These are phyloP conservation scores for Neodiprion virginianus DNA, from an alignment of 1,140 invertebrate genomes.

Conservation along the genomic window DNA sequence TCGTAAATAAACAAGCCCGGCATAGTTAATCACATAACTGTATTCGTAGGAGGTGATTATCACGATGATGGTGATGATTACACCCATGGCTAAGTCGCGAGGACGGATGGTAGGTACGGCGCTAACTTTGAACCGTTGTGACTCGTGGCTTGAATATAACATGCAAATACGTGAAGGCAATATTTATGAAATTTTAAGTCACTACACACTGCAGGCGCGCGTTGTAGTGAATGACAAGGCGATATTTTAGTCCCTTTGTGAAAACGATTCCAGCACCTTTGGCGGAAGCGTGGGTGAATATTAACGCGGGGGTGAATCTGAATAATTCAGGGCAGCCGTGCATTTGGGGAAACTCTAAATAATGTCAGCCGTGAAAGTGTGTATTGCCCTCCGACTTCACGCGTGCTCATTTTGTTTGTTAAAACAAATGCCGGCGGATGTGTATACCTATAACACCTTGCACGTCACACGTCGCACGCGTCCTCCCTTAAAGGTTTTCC, in stretches of 20 bases:
- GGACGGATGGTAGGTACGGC: neutral
- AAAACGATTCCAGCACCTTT: constrained; percentile 15
- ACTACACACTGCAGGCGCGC: neutral
- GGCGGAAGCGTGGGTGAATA: constrained; percentile 10
- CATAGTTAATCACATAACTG: too few relatives aligned
- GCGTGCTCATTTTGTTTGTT: too few relatives aligned
- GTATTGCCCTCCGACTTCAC: neutral
- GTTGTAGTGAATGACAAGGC: constrained; percentile 10
- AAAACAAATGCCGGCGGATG: too few relatives aligned
- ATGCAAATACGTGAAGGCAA: constrained; percentile 9
- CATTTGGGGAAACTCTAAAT: constrained; percentile 1
- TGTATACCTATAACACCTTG: too few relatives aligned
- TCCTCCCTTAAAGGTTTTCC: too few relatives aligned
- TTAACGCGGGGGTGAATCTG: constrained; percentile 10
- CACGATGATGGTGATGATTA: too few relatives aligned
- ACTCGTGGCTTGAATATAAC: constrained; percentile 2
- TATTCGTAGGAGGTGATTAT: too few relatives aligned
- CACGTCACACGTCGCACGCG: too few relatives aligned
- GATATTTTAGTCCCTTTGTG: constrained; percentile 18
- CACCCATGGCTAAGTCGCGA: too few relatives aligned
- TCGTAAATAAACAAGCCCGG: too few relatives aligned
- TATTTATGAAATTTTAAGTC: constrained; percentile 12
- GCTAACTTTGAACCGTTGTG: neutral
- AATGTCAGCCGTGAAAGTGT: neutral
- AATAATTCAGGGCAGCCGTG: neutral